Base-by-base conservation (phyloP, 2,888 invertebrate genomes). In the Cynaeus angustus region DNA sequence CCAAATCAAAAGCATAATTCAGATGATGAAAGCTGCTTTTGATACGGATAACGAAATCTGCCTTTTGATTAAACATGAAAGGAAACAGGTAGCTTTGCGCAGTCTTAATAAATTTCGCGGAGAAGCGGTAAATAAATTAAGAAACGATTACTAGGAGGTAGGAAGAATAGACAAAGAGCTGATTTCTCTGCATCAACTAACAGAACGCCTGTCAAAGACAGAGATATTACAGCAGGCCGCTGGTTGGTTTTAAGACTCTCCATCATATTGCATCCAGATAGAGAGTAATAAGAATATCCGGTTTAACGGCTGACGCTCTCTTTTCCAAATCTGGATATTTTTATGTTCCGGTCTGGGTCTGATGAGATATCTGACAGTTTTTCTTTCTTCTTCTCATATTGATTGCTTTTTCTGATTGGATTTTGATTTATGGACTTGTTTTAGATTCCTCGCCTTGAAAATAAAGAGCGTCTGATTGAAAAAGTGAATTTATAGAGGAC, bases 191-290 rank as follows among this genome's bases (percentile, higher is more conserved):
- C 76, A 77, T 76, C 77, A 70, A 53, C 61, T 77, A 78, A 79
- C 74, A 72, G 75, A 79, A 78, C 77, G 77, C 73, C 77, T 77
- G 79, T 79, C 79, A 77, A 68, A 66, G 67, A 65, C 79, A 78
- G 74, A 74, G 73, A 74, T 75, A 74, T 77, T 74, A 75, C 75
- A 72, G 73, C 72, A 69, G 67, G 68, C 70, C 70, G 69, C 70
- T 71, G 69, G 66, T 58, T 65, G 71, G 59, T 68, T 64, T 72
- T 67, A 72, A 71, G 67, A 72, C 64, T 68, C 69, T 74, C 72
- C 67, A 72, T 74, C 74, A 74, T 72, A 72, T 74, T 71, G 67
- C 66, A 71, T 74, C 72, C 64, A 68, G 72, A 72, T 74, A 67
- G 68, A 56, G 71, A 61, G 66, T 70, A 73, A 73, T 72, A 71